These are phyloP conservation scores for Hoplodrina ambigua DNA, from an alignment of 2,888 invertebrate genomes.

Conservation along the genomic window DNA sequence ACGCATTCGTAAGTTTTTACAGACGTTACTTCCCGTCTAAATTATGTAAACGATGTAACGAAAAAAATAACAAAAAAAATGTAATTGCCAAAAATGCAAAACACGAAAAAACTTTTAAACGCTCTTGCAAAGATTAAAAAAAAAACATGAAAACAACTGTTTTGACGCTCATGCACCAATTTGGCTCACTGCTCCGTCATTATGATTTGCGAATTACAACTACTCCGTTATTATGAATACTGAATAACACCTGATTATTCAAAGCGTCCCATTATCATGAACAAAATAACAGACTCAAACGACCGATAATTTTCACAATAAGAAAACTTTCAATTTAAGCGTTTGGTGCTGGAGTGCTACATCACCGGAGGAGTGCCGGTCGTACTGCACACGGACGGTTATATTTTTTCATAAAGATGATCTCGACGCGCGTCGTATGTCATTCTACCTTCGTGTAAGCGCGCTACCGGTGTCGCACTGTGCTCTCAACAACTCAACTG, in stretches of 20 bases:
- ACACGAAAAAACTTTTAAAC: background rate
- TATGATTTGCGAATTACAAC: conserved; percentile 19
- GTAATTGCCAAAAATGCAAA: conserved; percentile 10
- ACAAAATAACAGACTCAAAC: conserved; percentile 38
- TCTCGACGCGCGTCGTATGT: too few species aligned
- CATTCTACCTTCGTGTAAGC: too few species aligned
- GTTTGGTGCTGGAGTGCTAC: too few species aligned
- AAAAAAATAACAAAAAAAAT: background rate
- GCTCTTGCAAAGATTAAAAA: background rate
- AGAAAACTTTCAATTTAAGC: background rate
- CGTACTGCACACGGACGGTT: too few species aligned
- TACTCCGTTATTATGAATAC: background rate
- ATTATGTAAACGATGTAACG: background rate
- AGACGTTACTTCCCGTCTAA: background rate
- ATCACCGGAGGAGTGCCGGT: too few species aligned
- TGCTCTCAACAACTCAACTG: too few species aligned
- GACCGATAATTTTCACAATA: conserved; percentile 21
- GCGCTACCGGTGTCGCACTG: too few species aligned
- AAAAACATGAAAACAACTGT: background rate
- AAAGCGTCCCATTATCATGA: conserved; percentile 24
- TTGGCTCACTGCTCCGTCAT: conserved; percentile 17
- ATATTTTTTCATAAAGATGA: too few species aligned
- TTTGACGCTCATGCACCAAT: conserved; percentile 23
- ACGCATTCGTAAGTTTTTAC: background rate
- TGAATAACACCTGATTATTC: conserved; percentile 47